Conservation (phyloP, 2,113 vertebrate genomes). For the Tylochromis polylepis region DNA sequence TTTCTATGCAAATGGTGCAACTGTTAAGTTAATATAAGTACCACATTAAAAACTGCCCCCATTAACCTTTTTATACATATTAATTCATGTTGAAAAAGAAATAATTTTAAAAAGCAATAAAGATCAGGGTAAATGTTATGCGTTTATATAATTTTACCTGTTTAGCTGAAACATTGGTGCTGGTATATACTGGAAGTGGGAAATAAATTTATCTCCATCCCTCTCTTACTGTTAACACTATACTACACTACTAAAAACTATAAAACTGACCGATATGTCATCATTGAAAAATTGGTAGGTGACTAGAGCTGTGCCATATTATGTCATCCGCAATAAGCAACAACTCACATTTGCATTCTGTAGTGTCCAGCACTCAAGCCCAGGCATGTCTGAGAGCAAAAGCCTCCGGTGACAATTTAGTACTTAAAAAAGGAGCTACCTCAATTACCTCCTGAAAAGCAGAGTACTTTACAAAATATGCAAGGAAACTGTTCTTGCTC, state of each 20-base stretch:
- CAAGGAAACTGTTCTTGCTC: not conserved
- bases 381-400: not conserved
- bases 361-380: not conserved
- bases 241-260: too few species aligned
- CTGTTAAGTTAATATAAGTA: not conserved
- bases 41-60: fast-evolving
- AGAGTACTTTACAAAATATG: not conserved
- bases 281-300: fast-evolving
- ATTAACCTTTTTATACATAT: not conserved
- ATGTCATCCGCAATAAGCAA: not conserved
- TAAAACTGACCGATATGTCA: not conserved
- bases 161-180: not conserved
- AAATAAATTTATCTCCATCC: not conserved
- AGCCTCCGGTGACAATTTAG: not conserved
- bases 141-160: fast-evolving
- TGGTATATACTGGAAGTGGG: fast-evolving
- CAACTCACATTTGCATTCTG: too few species aligned
- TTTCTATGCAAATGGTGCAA: not conserved
- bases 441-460: not conserved
- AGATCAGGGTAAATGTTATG: not conserved
- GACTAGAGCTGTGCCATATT: fast-evolving
- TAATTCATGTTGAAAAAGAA: fast-evolving
- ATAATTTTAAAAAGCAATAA: not conserved
- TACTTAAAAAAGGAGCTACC: not conserved
- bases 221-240: not conserved